phyloP scores from a whole-genome alignment of 2,113 vertebrate species.

The Thunnus thynnus region DNA sequence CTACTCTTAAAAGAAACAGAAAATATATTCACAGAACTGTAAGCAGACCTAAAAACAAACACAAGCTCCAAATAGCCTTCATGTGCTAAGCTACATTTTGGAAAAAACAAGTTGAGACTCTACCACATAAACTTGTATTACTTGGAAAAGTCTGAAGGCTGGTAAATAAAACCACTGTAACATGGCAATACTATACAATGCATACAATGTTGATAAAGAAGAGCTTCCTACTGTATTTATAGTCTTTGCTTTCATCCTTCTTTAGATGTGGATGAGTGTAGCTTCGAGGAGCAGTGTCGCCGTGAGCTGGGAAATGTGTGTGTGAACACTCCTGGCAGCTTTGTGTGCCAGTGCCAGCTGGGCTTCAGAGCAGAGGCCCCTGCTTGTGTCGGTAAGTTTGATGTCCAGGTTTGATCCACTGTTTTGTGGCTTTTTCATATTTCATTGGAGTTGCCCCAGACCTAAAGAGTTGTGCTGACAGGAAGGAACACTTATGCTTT shows the following conservation, averaged over 20 bases:
- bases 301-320: slow-evolving; percentile 85
- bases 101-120: too few relatives aligned
- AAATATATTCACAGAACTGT: background rate
- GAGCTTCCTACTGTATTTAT: background rate
- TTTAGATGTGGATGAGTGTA: slow-evolving; percentile 87
- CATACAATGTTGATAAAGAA: background rate
- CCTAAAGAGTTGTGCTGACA: slow-evolving; percentile 15
- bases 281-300: slow-evolving; percentile 83
- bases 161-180: too few relatives aligned
- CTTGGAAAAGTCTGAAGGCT: background rate
- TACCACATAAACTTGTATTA: too few relatives aligned
- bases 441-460: slow-evolving; percentile 10
- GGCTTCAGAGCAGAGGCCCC: slow-evolving; percentile 82
- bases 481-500: slow-evolving; percentile 8
- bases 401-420: slow-evolving; percentile 16
- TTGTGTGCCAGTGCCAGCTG: slow-evolving; percentile 80
- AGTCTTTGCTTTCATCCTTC: background rate
- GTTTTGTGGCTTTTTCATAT: slow-evolving; percentile 11
- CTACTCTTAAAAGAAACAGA: too few relatives aligned
- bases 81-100: too few relatives aligned
- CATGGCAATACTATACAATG: too few relatives aligned
- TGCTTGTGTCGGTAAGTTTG: slow-evolving; percentile 80
- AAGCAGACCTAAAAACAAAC: too few relatives aligned
- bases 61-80: too few relatives aligned
- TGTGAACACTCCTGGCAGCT: slow-evolving; percentile 86